A percentile compares a stretch with the other conserved stretches of the same genome.
Evolutionary conservation across 2,888 invertebrate species (phyloP).

Genomic region (Eilema griseolum): DNA sequence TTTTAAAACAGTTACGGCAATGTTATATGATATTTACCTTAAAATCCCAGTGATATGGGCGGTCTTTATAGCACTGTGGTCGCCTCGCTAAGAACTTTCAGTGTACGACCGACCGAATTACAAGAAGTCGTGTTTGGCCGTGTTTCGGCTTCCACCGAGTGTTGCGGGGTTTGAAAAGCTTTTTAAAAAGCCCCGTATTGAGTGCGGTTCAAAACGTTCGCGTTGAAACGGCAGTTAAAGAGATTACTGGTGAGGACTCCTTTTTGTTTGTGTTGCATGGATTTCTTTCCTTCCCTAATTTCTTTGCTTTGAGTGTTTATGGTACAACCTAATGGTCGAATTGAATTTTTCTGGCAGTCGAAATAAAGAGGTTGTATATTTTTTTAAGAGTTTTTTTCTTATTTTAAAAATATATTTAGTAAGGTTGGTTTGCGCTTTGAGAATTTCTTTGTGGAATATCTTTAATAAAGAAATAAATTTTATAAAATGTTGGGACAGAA

Average conservation of each 20-base stretch:
- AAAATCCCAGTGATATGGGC: neutral
- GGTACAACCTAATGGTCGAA: slow-evolving; percentile 42
- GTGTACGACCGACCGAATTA: slow-evolving; percentile 32
- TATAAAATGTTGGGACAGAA: neutral
- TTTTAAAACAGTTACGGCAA: no score
- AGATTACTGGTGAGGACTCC: slow-evolving; percentile 59
- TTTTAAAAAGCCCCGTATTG: slow-evolving; percentile 55
- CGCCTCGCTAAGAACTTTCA: slow-evolving; percentile 29
- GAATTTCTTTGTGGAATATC: slow-evolving; percentile 6
- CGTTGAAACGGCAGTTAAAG: slow-evolving; percentile 58
- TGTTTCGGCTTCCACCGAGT: slow-evolving; percentile 42
- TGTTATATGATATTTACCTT: no score
- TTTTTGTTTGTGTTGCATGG: slow-evolving; percentile 54
- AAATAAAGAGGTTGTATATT: slow-evolving; percentile 15
- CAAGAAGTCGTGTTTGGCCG: slow-evolving; percentile 49
- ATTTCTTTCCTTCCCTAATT: slow-evolving; percentile 46
- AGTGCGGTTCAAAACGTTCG: slow-evolving; percentile 56
- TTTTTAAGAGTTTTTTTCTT: neutral
- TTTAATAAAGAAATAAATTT: neutral
- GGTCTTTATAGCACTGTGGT: neutral
- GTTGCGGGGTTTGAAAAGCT: slow-evolving; percentile 47
- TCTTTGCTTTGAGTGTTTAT: slow-evolving; percentile 48
- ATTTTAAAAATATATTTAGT: neutral
- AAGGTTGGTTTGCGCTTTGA: neutral
- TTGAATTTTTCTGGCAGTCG: slow-evolving; percentile 33